Conservation (phyloP, 2,888 invertebrate genomes). For the Timandra comae region DNA sequence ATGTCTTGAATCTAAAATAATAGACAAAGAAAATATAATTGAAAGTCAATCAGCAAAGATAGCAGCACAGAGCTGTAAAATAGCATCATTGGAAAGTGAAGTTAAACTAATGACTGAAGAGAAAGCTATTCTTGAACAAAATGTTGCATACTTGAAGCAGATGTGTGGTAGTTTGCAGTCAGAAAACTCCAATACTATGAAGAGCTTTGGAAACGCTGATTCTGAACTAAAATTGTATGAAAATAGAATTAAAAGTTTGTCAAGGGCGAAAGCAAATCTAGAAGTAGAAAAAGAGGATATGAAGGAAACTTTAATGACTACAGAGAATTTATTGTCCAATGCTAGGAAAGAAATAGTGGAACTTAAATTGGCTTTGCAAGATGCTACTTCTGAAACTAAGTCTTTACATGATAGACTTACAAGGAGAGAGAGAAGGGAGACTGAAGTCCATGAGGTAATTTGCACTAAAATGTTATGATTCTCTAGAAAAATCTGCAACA, state of each 20-base stretch:
- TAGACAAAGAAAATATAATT: conserved; percentile 61
- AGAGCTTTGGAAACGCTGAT: conserved; percentile 44
- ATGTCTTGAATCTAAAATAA: conserved; percentile 79
- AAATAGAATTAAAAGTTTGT: conserved; percentile 62
- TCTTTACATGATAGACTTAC: conserved; percentile 65
- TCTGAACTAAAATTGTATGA: conserved; percentile 67
- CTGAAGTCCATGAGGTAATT: conserved; percentile 49
- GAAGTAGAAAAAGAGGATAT: conserved; percentile 80
- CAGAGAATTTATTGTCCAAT: conserved; percentile 80
- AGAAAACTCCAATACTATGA: conserved; percentile 36
- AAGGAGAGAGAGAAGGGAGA: conserved; percentile 33
- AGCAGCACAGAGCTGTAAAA: conserved; percentile 54
- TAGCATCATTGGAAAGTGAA: conserved; percentile 60
- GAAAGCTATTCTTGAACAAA: conserved; percentile 59
- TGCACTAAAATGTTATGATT: too few species aligned
- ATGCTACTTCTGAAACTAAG: conserved; percentile 79
- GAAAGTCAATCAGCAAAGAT: conserved; percentile 55
- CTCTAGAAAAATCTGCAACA: too few species aligned
- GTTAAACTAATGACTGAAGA: conserved; percentile 62
- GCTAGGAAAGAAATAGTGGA: conserved; percentile 82
- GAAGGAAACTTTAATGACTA: conserved; percentile 72
- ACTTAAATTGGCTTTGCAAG: conserved; percentile 78
- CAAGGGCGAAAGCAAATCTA: conserved; percentile 76
- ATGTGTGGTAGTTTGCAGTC: conserved; percentile 60
- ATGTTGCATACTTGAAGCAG: conserved; percentile 58